Conservation (phyloP, 2,888 invertebrate species). For the Brenthis ino region DNA sequence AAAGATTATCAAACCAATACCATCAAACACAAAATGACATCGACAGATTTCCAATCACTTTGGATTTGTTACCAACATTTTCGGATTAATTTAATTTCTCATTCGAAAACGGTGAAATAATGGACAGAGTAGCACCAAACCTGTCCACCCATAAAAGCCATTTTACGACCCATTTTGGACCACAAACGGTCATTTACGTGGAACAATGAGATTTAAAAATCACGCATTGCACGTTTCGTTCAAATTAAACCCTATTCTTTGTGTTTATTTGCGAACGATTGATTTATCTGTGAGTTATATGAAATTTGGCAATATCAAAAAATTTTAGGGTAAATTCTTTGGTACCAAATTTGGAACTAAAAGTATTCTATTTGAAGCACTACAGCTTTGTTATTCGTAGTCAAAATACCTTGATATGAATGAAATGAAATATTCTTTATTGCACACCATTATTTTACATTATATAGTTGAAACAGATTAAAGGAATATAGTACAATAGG, state of each 20-base stretch:
- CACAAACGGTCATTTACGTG: conserved; percentile 63
- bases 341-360: too few species aligned
- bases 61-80: conserved; percentile 40
- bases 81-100: conserved; percentile 66
- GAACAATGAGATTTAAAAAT: conserved; percentile 61
- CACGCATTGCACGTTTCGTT: conserved; percentile 40
- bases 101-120: conserved; percentile 60
- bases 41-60: conserved; percentile 35
- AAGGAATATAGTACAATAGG: too few species aligned
- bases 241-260: conserved; percentile 11
- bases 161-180: conserved; percentile 69
- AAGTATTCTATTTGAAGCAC: too few species aligned
- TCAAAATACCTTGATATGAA: too few species aligned
- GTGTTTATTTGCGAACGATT: not conserved
- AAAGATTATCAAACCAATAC: not conserved
- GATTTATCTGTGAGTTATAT: not conserved
- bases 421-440: too few species aligned
- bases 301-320: not conserved
- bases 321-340: too few species aligned
- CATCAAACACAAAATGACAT: conserved; percentile 31
- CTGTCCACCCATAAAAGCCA: conserved; percentile 70
- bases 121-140: conserved; percentile 58
- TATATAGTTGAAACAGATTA: too few species aligned
- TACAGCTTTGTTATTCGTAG: too few species aligned
- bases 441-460: too few species aligned